A percentile compares a stretch with the other conserved stretches of the same genome.
phyloP scores from a whole-genome alignment of 2,888 invertebrate genomes.

The Leucophenga montana region DNA sequence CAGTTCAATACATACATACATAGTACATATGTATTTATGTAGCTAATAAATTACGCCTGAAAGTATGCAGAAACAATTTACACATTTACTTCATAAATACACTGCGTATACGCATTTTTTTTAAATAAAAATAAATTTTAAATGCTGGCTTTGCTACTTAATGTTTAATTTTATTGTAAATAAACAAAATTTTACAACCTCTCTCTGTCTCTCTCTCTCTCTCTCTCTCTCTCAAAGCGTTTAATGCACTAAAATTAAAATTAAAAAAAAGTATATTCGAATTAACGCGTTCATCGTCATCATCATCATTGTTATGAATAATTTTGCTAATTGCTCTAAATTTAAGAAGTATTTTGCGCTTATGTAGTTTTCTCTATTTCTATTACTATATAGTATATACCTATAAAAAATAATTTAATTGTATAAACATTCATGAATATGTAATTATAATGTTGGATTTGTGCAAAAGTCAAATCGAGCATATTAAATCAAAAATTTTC shows the following conservation, averaged over 20 bases:
- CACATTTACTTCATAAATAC: not conserved
- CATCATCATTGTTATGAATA: not conserved
- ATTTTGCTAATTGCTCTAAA: not conserved
- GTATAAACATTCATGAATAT: not conserved
- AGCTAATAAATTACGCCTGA: not conserved
- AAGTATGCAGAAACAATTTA: slow-evolving; percentile 9
- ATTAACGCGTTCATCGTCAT: not conserved
- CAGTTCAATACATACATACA: not conserved
- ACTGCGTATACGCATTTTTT: not conserved
- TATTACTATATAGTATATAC: too few species aligned
- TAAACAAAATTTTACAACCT: slow-evolving; percentile 8
- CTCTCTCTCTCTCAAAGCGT: slow-evolving; percentile 54
- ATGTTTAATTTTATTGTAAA: slow-evolving; percentile 44
- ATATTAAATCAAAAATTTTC: not conserved
- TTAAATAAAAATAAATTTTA: not conserved
- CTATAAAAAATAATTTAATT: too few species aligned
- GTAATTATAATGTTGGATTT: slow-evolving; percentile 5
- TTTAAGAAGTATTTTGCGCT: not conserved
- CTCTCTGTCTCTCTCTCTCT: too few species aligned
- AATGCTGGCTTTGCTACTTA: slow-evolving; percentile 21
- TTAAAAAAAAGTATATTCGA: not conserved
- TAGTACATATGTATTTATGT: not conserved
- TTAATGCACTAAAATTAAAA: slow-evolving; percentile 55
- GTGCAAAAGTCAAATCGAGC: not conserved
- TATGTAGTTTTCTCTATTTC: not conserved